Evolutionary conservation across 2,113 vertebrate species (phyloP).

Genomic region (Calidris pugnax): DNA sequence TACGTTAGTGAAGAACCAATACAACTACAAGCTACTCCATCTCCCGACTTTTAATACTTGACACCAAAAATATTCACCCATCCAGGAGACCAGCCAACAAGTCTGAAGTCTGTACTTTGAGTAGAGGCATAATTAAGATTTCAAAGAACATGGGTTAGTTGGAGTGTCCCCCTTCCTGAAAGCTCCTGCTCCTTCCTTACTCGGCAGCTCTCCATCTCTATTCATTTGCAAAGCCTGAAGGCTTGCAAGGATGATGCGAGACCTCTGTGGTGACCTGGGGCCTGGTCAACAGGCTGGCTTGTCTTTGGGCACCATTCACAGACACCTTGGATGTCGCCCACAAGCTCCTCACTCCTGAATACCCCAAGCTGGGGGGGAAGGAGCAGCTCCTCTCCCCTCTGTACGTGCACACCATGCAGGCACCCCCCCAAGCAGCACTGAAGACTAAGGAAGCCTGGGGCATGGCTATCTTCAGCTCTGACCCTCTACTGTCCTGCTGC

Average conservation of each 20-base stretch:
- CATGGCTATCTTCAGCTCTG: neutral
- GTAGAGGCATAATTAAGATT: neutral
- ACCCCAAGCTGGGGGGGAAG: neutral
- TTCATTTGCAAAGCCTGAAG: neutral
- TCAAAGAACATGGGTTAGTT: neutral
- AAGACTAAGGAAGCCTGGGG: neutral
- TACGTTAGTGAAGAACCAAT: neutral
- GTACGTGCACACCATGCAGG: neutral
- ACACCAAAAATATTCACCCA: neutral
- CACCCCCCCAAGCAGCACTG: neutral
- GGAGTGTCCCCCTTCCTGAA: neutral
- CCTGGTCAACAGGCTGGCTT: neutral
- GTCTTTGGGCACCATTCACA: neutral
- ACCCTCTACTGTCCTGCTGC: neutral
- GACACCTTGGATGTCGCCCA: neutral
- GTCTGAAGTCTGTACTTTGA: neutral
- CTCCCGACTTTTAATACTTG: fast-evolving
- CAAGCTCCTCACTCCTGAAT: neutral
- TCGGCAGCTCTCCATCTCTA: neutral
- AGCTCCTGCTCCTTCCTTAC: neutral
- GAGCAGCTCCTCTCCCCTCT: neutral
- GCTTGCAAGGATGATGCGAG: neutral
- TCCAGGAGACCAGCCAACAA: neutral
- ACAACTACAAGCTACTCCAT: neutral
- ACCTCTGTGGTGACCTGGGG: neutral